Conservation (phyloP, 2,888 invertebrate species). For the Druceiella hillmani region DNA sequence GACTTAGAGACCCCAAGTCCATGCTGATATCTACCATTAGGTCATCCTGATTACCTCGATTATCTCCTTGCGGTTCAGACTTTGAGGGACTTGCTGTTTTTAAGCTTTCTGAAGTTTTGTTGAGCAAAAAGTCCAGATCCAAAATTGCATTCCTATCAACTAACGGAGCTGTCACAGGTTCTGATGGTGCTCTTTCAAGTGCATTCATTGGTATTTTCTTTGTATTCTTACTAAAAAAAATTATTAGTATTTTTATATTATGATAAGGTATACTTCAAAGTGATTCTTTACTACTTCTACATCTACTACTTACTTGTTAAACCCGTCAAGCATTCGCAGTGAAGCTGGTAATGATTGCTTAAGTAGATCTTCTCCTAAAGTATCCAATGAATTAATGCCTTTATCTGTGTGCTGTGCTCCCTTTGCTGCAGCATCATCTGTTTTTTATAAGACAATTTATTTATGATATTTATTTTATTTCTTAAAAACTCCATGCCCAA, state of each 20-base stretch:
- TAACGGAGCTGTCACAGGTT: slow-evolving; percentile 28
- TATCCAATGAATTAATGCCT: too few relatives aligned
- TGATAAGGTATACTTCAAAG: not conserved
- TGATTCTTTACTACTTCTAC: too few relatives aligned
- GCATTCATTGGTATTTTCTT: slow-evolving; percentile 64
- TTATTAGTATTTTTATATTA: slow-evolving; percentile 4
- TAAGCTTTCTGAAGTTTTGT: slow-evolving; percentile 31
- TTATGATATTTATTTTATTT: too few relatives aligned
- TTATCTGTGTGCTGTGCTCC: too few relatives aligned
- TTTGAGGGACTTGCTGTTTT: slow-evolving; percentile 17
- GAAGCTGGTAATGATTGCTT: slow-evolving; percentile 60
- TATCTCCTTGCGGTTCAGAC: too few relatives aligned
- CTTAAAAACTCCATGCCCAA: too few relatives aligned
- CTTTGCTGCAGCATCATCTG: slow-evolving; percentile 48
- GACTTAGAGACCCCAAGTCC: slow-evolving; percentile 32
- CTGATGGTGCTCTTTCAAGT: slow-evolving; percentile 39
- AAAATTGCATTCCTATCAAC: slow-evolving; percentile 33
- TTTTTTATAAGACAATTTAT: too few relatives aligned
- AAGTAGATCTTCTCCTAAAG: slow-evolving; percentile 73
- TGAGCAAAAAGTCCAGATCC: slow-evolving; percentile 49
- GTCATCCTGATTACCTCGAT: slow-evolving; percentile 47
- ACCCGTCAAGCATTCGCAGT: slow-evolving; percentile 37
- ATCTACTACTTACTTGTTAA: slow-evolving; percentile 34
- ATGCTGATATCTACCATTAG: slow-evolving; percentile 53
- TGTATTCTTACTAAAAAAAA: slow-evolving; percentile 40